A percentile compares a stretch with the other conserved stretches of the same genome.
These are phyloP conservation scores for Festucalex cinctus DNA, from an alignment of 2,113 vertebrate genomes.

Conservation along the genomic window DNA sequence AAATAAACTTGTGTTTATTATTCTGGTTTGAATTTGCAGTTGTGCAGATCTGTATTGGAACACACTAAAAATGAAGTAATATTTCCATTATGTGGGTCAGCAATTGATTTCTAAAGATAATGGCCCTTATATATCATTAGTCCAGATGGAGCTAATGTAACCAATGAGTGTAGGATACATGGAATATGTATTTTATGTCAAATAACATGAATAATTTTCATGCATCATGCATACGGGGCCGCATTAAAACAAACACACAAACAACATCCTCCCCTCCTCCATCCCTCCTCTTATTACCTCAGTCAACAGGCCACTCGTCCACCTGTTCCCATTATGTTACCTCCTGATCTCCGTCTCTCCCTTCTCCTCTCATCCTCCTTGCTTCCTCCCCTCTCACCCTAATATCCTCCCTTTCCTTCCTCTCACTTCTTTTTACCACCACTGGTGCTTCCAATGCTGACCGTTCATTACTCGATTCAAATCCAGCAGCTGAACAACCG, in stretches of 20 bases:
- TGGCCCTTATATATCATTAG: neutral
- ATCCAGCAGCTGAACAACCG: constrained; percentile 93
- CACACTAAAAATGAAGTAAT: neutral
- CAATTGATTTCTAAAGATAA: neutral
- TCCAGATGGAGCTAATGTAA: neutral
- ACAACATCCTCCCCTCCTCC: constrained; percentile 22
- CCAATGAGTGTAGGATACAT: neutral
- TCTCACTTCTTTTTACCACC: constrained; percentile 51
- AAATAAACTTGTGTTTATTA: neutral
- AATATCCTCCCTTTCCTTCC: constrained; percentile 59
- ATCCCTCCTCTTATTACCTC: constrained; percentile 25
- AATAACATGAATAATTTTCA: neutral
- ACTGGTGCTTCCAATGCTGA: constrained; percentile 49
- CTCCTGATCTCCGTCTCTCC: constrained; percentile 41
- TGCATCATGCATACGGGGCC: neutral
- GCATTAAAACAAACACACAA: constrained; percentile 36
- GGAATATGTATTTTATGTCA: neutral
- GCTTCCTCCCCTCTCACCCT: constrained; percentile 68
- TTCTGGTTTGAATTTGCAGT: neutral
- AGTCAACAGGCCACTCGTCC: constrained; percentile 58
- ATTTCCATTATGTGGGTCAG: neutral
- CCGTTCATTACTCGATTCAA: constrained; percentile 98
- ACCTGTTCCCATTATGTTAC: constrained; percentile 59
- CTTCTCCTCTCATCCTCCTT: constrained; percentile 29
- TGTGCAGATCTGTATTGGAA: neutral